Evolutionary conservation across 2,113 vertebrate species (phyloP), one percentile per base, ranked within the genome.

Genomic region (Lethenteron camtschaticum): DNA sequence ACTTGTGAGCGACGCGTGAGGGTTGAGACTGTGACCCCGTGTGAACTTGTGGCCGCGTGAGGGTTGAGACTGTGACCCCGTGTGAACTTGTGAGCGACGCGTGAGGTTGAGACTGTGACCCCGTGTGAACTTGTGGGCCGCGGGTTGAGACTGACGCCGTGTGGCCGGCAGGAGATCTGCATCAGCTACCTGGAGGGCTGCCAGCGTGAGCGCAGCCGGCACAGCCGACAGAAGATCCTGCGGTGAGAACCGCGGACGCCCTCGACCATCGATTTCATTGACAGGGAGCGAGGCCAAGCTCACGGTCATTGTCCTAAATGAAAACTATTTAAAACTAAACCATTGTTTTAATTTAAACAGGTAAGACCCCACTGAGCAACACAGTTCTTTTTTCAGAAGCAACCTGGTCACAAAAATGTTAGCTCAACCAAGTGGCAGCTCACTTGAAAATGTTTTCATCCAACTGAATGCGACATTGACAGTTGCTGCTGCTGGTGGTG

Each of bases 121-220:
- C 8, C 20, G 60, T 20, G 20, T 66, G 16, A 18, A 18, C 16
- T 18, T 18, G 16, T 18, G 16, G 16, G 16, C 16, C n/a, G n/a
- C n/a, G n/a, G 16, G 16, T 18, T 18, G 16, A 18, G 16, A 18
- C 16, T 18, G 16, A 56, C 24, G 3, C 41, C 12, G 2, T 12
- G 56, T 14, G 18, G 2, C 75, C 57, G 2, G 66, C 76, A 99
- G 94, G 94, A 99, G 78, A 85, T 99, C 80, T 95, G 90, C 74
- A 96, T 99, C 84, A 99, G 90, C 77, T 99, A 99, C 57, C 74
- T 99, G 71, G 94, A 99, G 73, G 92, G 90, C 77, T 99, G 94
- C 75, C 94, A 96, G 79, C 79, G 89, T 68, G 89, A 92, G 69
- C 76, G 90, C 57, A 95, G 92, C 83, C 81, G 90, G 55, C 92